Evolutionary conservation across 1,140 invertebrate genomes (phyloP).

Genomic region (Bradynema listronoti): DNA sequence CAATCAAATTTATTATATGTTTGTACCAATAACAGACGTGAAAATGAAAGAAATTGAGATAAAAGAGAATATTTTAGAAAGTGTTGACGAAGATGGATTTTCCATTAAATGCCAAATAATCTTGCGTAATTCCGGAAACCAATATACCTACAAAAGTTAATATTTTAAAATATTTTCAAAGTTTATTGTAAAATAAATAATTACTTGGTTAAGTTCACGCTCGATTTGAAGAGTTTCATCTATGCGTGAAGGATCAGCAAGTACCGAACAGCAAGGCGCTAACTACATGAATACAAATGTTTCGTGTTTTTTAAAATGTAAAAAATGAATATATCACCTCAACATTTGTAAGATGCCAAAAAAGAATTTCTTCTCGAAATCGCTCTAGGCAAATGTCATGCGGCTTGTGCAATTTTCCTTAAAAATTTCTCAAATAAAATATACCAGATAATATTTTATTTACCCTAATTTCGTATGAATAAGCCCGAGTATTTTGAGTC

Average conservation of each 20-base stretch:
- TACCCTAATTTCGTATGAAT: constrained; percentile 5
- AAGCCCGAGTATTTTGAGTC: not conserved
- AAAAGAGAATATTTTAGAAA: constrained; percentile 50
- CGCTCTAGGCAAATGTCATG: constrained; percentile 60
- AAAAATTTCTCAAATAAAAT: too few species aligned
- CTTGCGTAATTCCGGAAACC: constrained; percentile 33
- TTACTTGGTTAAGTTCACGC: constrained; percentile 42
- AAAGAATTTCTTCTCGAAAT: constrained; percentile 58
- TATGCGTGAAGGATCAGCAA: constrained; percentile 23
- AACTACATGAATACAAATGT: constrained; percentile 41
- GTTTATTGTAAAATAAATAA: not conserved
- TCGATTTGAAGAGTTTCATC: constrained; percentile 30
- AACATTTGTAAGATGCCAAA: constrained; percentile 8
- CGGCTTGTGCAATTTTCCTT: constrained; percentile 61
- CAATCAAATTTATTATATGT: not conserved
- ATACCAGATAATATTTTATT: too few species aligned
- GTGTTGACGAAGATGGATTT: constrained; percentile 43
- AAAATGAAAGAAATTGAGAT: constrained; percentile 52
- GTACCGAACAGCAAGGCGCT: constrained; percentile 41
- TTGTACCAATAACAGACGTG: constrained; percentile 42
- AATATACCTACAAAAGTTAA: constrained; percentile 27
- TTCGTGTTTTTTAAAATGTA: not conserved
- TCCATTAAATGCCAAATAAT: constrained; percentile 50
- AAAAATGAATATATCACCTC: not conserved
- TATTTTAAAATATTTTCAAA: not conserved